Evolutionary conservation across 2,113 vertebrate species (phyloP), one percentile per base, ranked within the genome.

Genomic region (Alexandromys fortis): DNA sequence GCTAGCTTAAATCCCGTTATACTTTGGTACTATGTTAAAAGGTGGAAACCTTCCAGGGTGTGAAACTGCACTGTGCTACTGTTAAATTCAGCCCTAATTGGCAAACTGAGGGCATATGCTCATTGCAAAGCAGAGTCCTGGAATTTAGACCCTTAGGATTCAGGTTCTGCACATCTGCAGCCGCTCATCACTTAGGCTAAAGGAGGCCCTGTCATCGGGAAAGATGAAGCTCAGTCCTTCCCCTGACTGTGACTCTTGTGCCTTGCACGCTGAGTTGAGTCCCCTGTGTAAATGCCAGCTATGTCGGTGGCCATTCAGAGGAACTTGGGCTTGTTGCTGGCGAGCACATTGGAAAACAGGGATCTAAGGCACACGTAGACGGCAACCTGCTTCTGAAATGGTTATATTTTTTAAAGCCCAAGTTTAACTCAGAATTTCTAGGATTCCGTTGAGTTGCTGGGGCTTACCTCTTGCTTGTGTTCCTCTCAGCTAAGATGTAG

Each of bases 1-100:
- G n/a, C 11, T 21, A 7, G 30, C 14, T 26, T 73, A 77, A 82
- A 47, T 94, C 79, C 82, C 38, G 16, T 58, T 47, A 52, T 76
- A 85, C 42, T 94, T 79, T 68, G 49, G 47, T 58, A 92, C 75
- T 83, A 11, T 68, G 38, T 81, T 91, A 91, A 42, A 90, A 94
- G 73, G 52, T 68, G 76, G 52, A 78, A 82, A 13, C 28, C 72
- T 89, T 55, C 55, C 72, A 87, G 73, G 47, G n/a, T 86, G 0
- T 92, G 30, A 86, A 72, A 42, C 75, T 82, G 83, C 78, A 19
- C 86, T 75, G 3, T 14, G 70, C 33, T 9, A 58, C 47, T 76
- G 7, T 79, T 97, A 63, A 94, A 92, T 78, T 82, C 21, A 7
- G 6, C 70, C 24, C 49, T 96, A 24, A 17, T 75, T 73, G 35